Evolutionary conservation across 2,113 vertebrate genomes (phyloP), one percentile per base, ranked within the genome.

Genomic region (Cynoglossus semilaevis): DNA sequence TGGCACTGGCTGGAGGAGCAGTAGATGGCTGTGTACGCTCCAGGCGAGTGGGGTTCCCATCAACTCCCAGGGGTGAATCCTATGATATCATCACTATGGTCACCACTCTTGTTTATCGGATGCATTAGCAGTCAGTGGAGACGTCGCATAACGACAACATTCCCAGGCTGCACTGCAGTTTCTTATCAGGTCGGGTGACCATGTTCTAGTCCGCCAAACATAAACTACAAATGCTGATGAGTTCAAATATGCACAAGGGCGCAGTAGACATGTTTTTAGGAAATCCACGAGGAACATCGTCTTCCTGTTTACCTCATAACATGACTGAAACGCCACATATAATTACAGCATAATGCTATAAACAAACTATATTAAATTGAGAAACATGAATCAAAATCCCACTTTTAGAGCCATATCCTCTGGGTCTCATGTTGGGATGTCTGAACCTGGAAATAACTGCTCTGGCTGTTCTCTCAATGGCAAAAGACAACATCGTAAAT

Each of bases 1-100:
- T 55, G 74, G 73, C 55, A 85, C 74, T 74, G 65, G 76, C 77
- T 82, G 80, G 84, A 83, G 58, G 52, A 1, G 58, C 70, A 70
- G 63, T 56, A 47, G 11, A 68, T 56, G 48, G 72, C 71, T 47
- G 51, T 42, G 11, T 59, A 67, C 76, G 67, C 54, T 74, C 61
- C 65, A 70, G 62, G 77, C 72, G 57, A 51, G 62, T 63, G 58
- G 51, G 57, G 50, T 65, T 51, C 42, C 57, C 68, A 59, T 58
- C 6, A 59, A 54, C 52, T 22, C 54, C 62, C 18, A 14, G 15
- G 35, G 43, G 18, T 67, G 65, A 74, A 83, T 65, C 75, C 68
- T 57, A 43, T 71, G 76, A 83, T 69, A 81, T 70, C 65, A 49
- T 70, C 67, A 12, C 76, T 46, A 29, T 16, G 65, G 75, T 51